Percentiles rank a stretch among this genome's conserved stretches.
Conservation (phyloP, 2,888 invertebrate genomes). For the Linhomoeus sp. region DNA sequence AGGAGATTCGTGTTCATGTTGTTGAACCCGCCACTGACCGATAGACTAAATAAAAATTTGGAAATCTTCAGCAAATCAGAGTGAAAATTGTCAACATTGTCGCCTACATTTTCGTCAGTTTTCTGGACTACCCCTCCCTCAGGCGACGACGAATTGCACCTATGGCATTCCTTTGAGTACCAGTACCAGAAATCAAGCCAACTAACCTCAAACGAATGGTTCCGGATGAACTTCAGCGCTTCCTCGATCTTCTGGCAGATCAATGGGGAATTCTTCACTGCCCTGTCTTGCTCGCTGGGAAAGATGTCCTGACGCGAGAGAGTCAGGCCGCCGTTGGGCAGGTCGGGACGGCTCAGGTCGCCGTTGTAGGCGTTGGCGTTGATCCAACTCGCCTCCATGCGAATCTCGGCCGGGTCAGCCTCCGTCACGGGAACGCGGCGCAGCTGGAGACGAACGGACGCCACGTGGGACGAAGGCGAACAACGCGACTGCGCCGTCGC, state of each 20-base stretch:
- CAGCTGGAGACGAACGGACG: conserved; percentile 9
- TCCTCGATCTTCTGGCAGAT: conserved; percentile 38
- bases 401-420: conserved; percentile 44
- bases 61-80: too few relatives aligned
- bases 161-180: too few relatives aligned
- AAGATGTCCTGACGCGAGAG: background rate
- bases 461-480: too few relatives aligned
- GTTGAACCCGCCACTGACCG: too few relatives aligned
- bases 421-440: conserved; percentile 19
- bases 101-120: too few relatives aligned
- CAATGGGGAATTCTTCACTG: background rate
- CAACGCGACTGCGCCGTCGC: too few relatives aligned
- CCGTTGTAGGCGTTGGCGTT: conserved; percentile 76
- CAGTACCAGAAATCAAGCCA: too few relatives aligned
- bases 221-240: conserved; percentile 82
- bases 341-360: conserved; percentile 2
- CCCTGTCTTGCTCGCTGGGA: conserved; percentile 4
- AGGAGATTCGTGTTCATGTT: too few relatives aligned
- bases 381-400: conserved; percentile 92
- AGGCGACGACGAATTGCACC: too few relatives aligned
- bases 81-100: too few relatives aligned
- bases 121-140: too few relatives aligned
- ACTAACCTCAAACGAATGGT: conserved; percentile 63
- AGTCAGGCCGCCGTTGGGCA: background rate
- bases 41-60: too few relatives aligned